Conservation (phyloP, 2,113 vertebrate genomes). For the Ariopsis seemanni region DNA sequence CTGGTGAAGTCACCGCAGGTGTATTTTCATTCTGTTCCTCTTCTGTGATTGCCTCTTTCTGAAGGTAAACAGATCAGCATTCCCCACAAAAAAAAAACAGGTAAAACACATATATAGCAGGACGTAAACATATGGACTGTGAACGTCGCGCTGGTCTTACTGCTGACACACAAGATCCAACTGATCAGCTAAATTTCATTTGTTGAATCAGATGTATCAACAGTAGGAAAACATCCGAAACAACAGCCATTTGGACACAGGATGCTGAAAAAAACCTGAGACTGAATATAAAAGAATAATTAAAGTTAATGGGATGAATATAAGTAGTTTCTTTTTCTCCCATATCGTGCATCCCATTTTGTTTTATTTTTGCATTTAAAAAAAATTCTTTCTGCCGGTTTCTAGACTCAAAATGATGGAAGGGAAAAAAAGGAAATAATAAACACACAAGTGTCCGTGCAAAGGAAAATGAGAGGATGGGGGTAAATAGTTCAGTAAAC, state of each 20-base stretch:
- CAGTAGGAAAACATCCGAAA: neutral
- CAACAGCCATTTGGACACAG: neutral
- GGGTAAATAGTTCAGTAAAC: neutral
- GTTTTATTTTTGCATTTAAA: neutral
- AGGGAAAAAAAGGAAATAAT: neutral
- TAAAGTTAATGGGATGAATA: neutral
- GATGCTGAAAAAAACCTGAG: neutral
- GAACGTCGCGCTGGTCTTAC: neutral
- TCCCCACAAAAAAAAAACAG: slow-evolving; percentile 17
- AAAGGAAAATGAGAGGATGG: neutral
- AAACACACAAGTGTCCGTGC: neutral
- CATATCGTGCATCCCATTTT: neutral
- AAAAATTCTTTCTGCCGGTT: neutral
- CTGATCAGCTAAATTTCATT: neutral
- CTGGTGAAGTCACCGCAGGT: slow-evolving; percentile 42
- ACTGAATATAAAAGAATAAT: neutral
- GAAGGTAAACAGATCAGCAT: slow-evolving; percentile 53
- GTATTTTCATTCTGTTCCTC: slow-evolving; percentile 64
- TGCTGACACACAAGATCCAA: neutral
- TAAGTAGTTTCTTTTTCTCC: neutral
- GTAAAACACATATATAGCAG: neutral
- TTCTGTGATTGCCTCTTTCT: slow-evolving; percentile 61
- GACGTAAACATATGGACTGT: neutral
- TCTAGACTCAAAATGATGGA: neutral
- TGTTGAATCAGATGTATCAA: neutral